Conservation (phyloP, 2,888 invertebrate species). For the Drosophila ezoana region DNA sequence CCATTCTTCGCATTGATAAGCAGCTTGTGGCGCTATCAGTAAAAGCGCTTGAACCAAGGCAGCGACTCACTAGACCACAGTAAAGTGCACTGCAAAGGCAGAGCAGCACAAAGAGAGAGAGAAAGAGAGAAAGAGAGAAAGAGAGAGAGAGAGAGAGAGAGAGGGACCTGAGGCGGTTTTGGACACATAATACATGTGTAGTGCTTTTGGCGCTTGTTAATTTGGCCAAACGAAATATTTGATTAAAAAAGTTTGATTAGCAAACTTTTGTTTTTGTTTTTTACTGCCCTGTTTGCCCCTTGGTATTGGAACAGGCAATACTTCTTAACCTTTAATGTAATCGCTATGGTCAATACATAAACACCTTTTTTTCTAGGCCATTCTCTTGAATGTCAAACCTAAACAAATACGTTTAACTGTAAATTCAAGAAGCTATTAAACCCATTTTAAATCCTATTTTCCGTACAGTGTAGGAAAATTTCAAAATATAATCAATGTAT, state of each 20-base stretch:
- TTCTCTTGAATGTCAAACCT: conserved; percentile 7
- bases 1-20: conserved; percentile 41
- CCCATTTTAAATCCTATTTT: too few relatives aligned
- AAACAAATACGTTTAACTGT: not conserved
- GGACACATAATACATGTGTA: conserved; percentile 29
- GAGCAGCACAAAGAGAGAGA: not conserved
- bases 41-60: conserved; percentile 12
- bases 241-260: conserved; percentile 52
- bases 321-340: not conserved
- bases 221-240: conserved; percentile 38
- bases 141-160: not conserved
- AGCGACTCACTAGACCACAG: conserved; percentile 13
- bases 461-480: too few relatives aligned
- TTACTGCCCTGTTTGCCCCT: not conserved
- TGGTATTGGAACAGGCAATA: not conserved
- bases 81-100: conserved; percentile 31
- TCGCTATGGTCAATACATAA: not conserved
- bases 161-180: not conserved
- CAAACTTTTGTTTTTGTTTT: not conserved
- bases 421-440: too few relatives aligned
- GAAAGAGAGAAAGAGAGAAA: not conserved
- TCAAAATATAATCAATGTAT: too few relatives aligned
- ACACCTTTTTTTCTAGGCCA: not conserved
- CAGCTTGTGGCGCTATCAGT: conserved; percentile 30
- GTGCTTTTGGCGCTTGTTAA: conserved; percentile 28